Percentiles rank a stretch among this genome's conserved stretches.
phyloP scores from a whole-genome alignment of 2,797 vertebrate species.

The Anguilla marmorata region DNA sequence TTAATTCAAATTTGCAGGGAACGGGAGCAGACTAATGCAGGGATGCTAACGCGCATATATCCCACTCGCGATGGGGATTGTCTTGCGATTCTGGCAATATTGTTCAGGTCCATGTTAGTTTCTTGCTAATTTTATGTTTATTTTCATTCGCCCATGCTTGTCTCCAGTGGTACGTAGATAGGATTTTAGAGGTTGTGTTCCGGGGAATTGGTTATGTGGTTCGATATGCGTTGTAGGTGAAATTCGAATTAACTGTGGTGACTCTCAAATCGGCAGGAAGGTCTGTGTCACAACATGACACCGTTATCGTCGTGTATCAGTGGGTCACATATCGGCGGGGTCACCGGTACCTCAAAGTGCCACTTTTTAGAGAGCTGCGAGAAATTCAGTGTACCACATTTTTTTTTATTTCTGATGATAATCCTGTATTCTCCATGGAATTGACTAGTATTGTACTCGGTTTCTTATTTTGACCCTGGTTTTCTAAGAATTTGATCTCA shows the following conservation, averaged over 20 bases:
- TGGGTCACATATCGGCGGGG: not conserved
- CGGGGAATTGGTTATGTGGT: not conserved
- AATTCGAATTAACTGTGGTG: not conserved
- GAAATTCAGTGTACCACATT: not conserved
- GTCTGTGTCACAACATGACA: not conserved
- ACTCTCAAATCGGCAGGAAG: not conserved
- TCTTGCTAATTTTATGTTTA: constrained; percentile 3
- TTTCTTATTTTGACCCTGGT: not conserved
- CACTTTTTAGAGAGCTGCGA: not conserved
- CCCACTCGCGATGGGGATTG: constrained; percentile 17
- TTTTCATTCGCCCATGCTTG: not conserved
- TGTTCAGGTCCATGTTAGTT: not conserved
- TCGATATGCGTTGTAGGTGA: not conserved
- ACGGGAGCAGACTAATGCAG: constrained; percentile 11
- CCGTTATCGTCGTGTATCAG: not conserved
- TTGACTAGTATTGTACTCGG: not conserved
- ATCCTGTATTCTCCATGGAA: not conserved
- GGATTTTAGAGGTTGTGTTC: not conserved
- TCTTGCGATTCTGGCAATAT: constrained; percentile 30
- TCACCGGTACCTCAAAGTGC: not conserved
- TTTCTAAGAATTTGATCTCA: not conserved
- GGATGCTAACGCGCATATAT: not conserved
- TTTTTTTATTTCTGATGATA: not conserved
- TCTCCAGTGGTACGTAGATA: constrained; percentile 3
- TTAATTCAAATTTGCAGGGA: constrained; percentile 24